Evolutionary conservation across 2,797 vertebrate genomes (phyloP).

Genomic region (Schizothorax lantsangensis): DNA sequence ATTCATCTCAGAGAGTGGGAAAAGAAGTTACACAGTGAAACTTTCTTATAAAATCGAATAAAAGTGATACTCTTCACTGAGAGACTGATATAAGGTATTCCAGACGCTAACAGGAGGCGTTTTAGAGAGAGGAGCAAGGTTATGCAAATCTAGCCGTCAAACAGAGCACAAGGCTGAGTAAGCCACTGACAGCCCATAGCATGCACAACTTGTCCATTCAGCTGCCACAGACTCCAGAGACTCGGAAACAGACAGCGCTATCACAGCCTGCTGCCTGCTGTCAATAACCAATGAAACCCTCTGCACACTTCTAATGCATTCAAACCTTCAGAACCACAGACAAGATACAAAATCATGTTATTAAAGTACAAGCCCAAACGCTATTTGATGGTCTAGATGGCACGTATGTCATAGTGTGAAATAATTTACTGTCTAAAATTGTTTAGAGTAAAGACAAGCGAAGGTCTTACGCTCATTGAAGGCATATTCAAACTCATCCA

Average conservation of each 20-base stretch:
- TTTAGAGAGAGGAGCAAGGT: slow-evolving; percentile 79
- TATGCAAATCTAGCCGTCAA: slow-evolving; percentile 86
- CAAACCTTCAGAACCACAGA: slow-evolving; percentile 17
- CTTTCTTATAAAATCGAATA: slow-evolving; percentile 14
- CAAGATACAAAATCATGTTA: slow-evolving; percentile 7
- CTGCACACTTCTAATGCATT: slow-evolving; percentile 24
- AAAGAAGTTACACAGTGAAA: slow-evolving; percentile 30
- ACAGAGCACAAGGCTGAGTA: slow-evolving; percentile 84
- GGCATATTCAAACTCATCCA: slow-evolving; percentile 95
- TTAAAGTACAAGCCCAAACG: slow-evolving; percentile 11
- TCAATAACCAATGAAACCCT: slow-evolving; percentile 57
- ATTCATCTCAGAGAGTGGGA: slow-evolving; percentile 20
- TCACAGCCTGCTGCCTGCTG: slow-evolving; percentile 61
- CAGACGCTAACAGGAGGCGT: slow-evolving; percentile 72
- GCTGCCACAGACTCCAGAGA: slow-evolving; percentile 69
- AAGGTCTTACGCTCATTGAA: slow-evolving; percentile 95
- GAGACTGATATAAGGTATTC: slow-evolving; percentile 60
- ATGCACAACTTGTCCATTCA: slow-evolving; percentile 83
- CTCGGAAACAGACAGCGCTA: slow-evolving; percentile 76
- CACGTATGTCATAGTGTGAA: neutral
- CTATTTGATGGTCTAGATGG: neutral
- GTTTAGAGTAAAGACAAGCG: neutral
- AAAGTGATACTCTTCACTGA: slow-evolving; percentile 48
- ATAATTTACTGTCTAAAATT: neutral
- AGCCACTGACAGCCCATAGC: slow-evolving; percentile 85